These are phyloP conservation scores for Cyphotilapia sp. DNA, from an alignment of 2,113 vertebrate genomes.

Conservation along the genomic window DNA sequence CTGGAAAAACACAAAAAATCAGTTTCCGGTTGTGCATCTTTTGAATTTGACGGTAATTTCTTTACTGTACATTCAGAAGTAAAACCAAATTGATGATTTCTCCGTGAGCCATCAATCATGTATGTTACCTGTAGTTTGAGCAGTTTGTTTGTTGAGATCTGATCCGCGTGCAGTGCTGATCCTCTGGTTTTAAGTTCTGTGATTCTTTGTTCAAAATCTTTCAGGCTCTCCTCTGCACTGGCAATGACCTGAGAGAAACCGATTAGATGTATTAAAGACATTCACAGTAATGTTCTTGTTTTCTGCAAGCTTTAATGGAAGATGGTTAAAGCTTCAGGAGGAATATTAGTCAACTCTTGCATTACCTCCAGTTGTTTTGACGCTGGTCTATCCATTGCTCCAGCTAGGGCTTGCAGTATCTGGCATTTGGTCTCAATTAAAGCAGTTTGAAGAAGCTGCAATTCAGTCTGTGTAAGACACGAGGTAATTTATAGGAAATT, in stretches of 20 bases:
- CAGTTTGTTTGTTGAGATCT: constrained; percentile 81
- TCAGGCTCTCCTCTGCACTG: constrained; percentile 83
- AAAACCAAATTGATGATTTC: not conserved
- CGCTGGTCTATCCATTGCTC: constrained; percentile 77
- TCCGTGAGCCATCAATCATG: not conserved
- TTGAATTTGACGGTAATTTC: not conserved
- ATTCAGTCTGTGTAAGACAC: constrained; percentile 78
- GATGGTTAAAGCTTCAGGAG: not conserved
- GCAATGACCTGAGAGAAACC: constrained; percentile 72
- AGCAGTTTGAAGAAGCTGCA: constrained; percentile 82
- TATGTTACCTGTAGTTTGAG: constrained; percentile 87
- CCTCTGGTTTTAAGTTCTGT: constrained; percentile 79
- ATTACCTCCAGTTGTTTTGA: constrained; percentile 89
- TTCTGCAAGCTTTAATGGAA: not conserved
- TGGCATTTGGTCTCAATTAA: constrained; percentile 85
- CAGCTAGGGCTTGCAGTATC: constrained; percentile 83
- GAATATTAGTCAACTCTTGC: not conserved
- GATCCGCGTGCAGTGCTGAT: constrained; percentile 80
- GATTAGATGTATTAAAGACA: not conserved
- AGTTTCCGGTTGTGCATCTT: not conserved
- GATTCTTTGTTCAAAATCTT: constrained; percentile 84
- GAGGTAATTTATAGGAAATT: not conserved
- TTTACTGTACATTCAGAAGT: not conserved
- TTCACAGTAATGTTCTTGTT: not conserved
- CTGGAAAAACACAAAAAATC: constrained; percentile 49